Evolutionary conservation across 2,888 invertebrate genomes (phyloP).

Genomic region (Globia sparganii): DNA sequence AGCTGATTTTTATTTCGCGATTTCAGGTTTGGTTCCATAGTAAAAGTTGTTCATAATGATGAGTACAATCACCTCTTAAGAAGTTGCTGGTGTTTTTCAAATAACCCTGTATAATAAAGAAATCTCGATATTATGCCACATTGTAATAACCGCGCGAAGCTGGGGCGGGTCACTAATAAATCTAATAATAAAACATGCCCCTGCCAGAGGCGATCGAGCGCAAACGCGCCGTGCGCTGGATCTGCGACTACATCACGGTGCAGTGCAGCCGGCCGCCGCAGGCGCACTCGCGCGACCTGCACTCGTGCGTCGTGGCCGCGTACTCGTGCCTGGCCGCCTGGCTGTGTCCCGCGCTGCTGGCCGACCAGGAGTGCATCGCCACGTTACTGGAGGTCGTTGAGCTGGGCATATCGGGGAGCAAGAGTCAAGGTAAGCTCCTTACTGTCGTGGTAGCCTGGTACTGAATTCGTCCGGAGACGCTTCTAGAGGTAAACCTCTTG

Average conservation of each 20-base stretch:
- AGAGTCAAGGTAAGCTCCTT: conserved; percentile 91
- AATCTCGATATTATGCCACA: too few relatives aligned
- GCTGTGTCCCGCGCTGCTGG: conserved; percentile 97
- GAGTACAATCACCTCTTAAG: too few relatives aligned
- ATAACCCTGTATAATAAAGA: too few relatives aligned
- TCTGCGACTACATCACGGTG: conserved; percentile 99
- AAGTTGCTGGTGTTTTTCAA: too few relatives aligned
- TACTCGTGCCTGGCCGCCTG: conserved; percentile 97
- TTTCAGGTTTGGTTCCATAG: too few relatives aligned
- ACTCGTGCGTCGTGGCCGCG: conserved; percentile 98
- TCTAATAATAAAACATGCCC: neutral
- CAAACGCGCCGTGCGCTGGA: conserved; percentile 98
- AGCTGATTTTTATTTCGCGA: too few relatives aligned
- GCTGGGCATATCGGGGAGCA: conserved; percentile 98
- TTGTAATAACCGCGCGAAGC: too few relatives aligned
- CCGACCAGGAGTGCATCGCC: conserved; percentile 97
- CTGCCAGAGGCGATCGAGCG: conserved; percentile 95
- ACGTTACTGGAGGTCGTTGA: conserved; percentile 99
- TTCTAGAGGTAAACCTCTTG: neutral
- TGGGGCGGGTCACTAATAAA: neutral
- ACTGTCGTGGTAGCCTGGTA: conserved; percentile 6
- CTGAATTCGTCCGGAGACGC: neutral
- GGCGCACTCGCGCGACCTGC: conserved; percentile 97
- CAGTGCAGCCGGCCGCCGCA: conserved; percentile 98
- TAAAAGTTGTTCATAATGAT: too few relatives aligned